These are phyloP conservation scores for Enteromius argenteus DNA, from an alignment of 2,797 vertebrate genomes.

Conservation along the genomic window DNA sequence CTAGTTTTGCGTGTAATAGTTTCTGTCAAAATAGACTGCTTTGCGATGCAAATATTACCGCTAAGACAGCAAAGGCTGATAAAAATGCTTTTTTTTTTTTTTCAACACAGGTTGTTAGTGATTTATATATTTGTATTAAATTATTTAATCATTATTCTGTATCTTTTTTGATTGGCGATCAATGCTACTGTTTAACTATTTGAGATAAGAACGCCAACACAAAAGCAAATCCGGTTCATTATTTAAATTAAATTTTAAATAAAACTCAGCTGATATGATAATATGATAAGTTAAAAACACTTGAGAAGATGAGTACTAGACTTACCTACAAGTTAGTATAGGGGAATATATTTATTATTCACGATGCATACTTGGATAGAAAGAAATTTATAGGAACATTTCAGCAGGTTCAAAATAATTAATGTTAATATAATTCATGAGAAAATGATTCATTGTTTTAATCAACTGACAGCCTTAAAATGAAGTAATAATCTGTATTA, in stretches of 20 bases:
- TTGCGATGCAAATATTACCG: neutral
- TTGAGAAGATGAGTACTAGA: neutral
- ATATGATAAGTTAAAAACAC: neutral
- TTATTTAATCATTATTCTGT: neutral
- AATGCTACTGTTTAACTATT: neutral
- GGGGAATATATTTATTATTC: neutral
- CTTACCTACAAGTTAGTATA: neutral
- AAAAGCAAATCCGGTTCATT: neutral
- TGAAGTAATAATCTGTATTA: neutral
- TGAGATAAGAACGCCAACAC: neutral
- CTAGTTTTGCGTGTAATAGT: neutral
- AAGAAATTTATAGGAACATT: neutral
- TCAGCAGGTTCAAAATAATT: neutral
- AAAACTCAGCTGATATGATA: neutral
- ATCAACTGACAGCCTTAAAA: neutral
- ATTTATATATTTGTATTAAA: neutral
- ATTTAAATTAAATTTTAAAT: neutral
- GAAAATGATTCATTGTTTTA: neutral
- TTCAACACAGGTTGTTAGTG: neutral
- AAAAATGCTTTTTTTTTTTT: neutral
- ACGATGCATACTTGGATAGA: neutral
- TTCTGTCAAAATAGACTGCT: neutral
- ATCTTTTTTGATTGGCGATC: neutral
- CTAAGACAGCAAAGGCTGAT: neutral
- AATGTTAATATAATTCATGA: neutral